Conservation (phyloP, 2,797 vertebrate genomes). For the Borostomias antarcticus region DNA sequence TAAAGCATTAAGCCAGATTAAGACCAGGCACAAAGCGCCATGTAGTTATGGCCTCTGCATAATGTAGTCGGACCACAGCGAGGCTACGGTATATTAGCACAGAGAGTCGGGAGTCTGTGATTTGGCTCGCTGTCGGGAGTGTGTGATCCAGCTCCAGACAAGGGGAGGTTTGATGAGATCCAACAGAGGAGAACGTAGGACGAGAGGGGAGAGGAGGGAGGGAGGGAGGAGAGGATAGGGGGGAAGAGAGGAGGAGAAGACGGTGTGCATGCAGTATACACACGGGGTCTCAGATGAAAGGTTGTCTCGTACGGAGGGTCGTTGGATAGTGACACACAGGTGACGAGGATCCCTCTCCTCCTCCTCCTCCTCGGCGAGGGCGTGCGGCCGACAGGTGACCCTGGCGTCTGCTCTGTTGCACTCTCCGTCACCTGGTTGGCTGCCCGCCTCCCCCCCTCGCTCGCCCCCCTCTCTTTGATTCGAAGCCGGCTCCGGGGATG, state of each 20-base stretch:
- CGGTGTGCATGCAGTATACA: too few relatives aligned
- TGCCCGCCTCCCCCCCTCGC: conserved; percentile 33
- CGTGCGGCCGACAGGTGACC: background rate
- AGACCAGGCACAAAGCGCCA: background rate
- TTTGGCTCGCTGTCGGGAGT: background rate
- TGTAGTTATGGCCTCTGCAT: conserved; percentile 1
- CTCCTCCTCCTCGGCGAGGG: background rate
- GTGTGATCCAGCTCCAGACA: background rate
- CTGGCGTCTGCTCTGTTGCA: conserved; percentile 25
- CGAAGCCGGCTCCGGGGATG: background rate
- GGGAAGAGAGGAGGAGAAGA: background rate
- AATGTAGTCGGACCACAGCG: background rate
- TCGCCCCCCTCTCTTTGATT: conserved; percentile 28
- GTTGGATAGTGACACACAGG: background rate
- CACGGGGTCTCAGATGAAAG: background rate
- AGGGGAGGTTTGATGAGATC: background rate
- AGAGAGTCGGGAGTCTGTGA: background rate
- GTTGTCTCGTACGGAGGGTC: background rate
- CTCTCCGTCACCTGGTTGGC: conserved; percentile 33
- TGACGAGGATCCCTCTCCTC: background rate
- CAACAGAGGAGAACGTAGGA: background rate
- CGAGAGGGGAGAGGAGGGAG: background rate
- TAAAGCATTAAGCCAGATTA: background rate
- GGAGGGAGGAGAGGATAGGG: background rate
- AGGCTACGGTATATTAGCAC: conserved; percentile 1